Base-by-base conservation (phyloP, 2,797 vertebrate species). In the Myripristis jacobus region DNA sequence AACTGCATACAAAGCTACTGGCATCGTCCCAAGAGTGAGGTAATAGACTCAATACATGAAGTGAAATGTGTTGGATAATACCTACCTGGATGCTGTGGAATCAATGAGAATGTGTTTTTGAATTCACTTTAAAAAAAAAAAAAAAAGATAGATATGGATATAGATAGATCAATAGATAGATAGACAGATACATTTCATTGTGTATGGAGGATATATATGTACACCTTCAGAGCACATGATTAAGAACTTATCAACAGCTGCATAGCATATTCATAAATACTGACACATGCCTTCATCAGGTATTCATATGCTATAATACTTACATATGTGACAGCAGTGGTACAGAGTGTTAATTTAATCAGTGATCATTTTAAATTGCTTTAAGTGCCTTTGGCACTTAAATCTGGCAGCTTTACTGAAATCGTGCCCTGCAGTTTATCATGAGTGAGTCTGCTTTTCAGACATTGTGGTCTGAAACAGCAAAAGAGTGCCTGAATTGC, bases 1-100 rank as follows among this genome's bases (percentile, higher is more conserved):
- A 80, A 77, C 66, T 67, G 51, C 70, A 81, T 58, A 70, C 77
- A 70, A 75, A 78, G 70, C 77, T 59, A 3, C 57, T 73, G 74
- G 75, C 71, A 10, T 51, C 52, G 48, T 53, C 65, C 54, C 68
- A 58, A 54, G 44, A 66, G 64, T 38, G 58, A 73, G 66, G 59
- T 77, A 83, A 81, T 60, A 57, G 69, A 81, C 41, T 74, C 75
- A 77, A 74, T 82, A 61, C 34, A 75, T 69, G 44, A 74, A 77
- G 56, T 65, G 46, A 46, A 73, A 66, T 68, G 74, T 50, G 48
- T 59, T 27, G 24, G 18, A 22, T 41, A 47, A 2, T 57, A 34
- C 34, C 8, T 34, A n/a, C 22, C 8, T 34, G 38, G 44, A 72
- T 29, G 15, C 59, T 15, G 44, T 0, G 12, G 60, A 60, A 64